Evolutionary conservation across 2,888 invertebrate genomes (phyloP).

Genomic region (Zootermopsis nevadensis): DNA sequence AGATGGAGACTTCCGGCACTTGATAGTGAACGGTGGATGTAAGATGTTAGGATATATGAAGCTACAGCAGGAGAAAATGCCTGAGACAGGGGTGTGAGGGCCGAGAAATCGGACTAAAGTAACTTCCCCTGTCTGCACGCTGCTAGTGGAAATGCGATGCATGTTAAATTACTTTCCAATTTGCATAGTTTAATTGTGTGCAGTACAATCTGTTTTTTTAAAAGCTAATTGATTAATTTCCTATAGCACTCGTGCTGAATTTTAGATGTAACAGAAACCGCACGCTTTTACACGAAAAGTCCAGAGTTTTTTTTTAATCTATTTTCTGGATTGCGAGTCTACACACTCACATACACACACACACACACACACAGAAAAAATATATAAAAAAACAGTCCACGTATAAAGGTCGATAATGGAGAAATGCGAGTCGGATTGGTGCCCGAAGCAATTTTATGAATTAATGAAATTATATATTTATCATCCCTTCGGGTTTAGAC

Average conservation of each 20-base stretch:
- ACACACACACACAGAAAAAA: constrained; percentile 29
- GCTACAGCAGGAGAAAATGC: background rate
- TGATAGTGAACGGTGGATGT: background rate
- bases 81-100: background rate
- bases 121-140: constrained; percentile 30
- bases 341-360: constrained; percentile 24
- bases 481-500: constrained; percentile 48
- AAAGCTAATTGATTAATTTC: constrained; percentile 44
- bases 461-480: constrained; percentile 52
- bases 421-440: constrained; percentile 46
- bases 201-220: constrained; percentile 44
- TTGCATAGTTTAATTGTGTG: constrained; percentile 44
- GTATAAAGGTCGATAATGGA: constrained; percentile 43
- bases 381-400: constrained; percentile 32
- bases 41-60: constrained; percentile 1
- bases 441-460: constrained; percentile 51
- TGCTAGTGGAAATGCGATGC: constrained; percentile 42
- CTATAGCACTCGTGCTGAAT: constrained; percentile 44
- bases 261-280: constrained; percentile 43
- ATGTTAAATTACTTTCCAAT: constrained; percentile 44
- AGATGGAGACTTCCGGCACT: background rate
- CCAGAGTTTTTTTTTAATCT: constrained; percentile 42
- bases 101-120: constrained; percentile 32
- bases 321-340: constrained; percentile 43
- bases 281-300: constrained; percentile 44